Evolutionary conservation across 2,888 invertebrate species (phyloP).

Genomic region (Eumerus sabulonum): DNA sequence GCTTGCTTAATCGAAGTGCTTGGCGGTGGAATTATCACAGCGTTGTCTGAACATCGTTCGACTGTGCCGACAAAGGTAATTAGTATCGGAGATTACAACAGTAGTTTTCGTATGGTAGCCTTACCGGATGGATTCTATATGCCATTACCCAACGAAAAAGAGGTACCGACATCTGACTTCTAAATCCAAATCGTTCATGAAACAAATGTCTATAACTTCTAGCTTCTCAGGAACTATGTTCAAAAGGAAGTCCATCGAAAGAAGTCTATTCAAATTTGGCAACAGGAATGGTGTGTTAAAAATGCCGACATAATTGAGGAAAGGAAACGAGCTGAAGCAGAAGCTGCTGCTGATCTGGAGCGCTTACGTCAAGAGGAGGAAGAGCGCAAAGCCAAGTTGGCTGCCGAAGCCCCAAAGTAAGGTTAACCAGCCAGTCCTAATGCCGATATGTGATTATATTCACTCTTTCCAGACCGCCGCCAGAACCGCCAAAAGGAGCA

Average conservation of each 20-base stretch:
- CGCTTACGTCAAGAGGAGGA: constrained; percentile 74
- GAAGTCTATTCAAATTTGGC: constrained; percentile 80
- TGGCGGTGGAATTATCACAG: constrained; percentile 84
- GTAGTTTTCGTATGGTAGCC: constrained; percentile 84
- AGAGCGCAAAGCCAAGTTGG: constrained; percentile 71
- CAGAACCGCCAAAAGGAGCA: background rate
- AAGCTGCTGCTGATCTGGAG: constrained; percentile 80
- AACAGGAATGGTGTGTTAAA: constrained; percentile 81
- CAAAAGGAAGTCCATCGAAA: constrained; percentile 79
- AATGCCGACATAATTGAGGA: constrained; percentile 78
- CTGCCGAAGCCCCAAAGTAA: constrained; percentile 47
- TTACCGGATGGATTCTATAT: constrained; percentile 81
- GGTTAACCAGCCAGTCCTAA: constrained; percentile 1
- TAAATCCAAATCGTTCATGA: no score
- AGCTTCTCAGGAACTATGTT: constrained; percentile 79
- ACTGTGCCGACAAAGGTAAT: constrained; percentile 82
- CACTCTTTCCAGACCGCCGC: no score
- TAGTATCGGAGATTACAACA: constrained; percentile 85
- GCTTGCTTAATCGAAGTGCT: constrained; percentile 85
- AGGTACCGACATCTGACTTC: constrained; percentile 69
- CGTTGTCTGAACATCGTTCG: constrained; percentile 82
- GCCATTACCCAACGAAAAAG: constrained; percentile 78
- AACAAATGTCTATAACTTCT: no score
- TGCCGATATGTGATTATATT: no score
- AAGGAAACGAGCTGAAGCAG: constrained; percentile 76